These are phyloP conservation scores for Exaiptasia diaphana DNA, from an alignment of 64 coral and sea anemone species.

Conservation along the genomic window DNA sequence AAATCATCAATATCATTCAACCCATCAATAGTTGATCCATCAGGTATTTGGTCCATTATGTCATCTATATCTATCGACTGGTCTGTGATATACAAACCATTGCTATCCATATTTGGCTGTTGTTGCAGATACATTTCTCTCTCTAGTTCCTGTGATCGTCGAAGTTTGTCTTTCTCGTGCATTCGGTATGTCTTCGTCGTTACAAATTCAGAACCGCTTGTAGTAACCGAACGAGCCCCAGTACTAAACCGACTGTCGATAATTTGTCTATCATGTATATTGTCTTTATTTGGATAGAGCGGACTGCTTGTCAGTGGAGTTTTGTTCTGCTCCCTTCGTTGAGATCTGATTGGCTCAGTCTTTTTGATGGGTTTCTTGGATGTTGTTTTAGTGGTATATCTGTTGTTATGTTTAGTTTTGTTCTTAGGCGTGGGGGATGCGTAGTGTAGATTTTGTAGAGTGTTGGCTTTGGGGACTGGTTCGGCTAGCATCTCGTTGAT, in stretches of 20 bases:
- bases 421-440: not conserved
- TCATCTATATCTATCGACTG: slow-evolving; percentile 29
- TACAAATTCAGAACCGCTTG: slow-evolving; percentile 53
- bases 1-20: slow-evolving; percentile 50
- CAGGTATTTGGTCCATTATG: slow-evolving; percentile 31
- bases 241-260: not conserved
- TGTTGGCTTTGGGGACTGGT: slow-evolving; percentile 38
- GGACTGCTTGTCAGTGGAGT: slow-evolving; percentile 1
- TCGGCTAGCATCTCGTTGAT: slow-evolving; percentile 76
- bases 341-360: not conserved
- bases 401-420: not conserved
- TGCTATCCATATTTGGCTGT: not conserved
- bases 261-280: not conserved
- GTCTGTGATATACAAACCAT: not conserved
- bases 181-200: slow-evolving; percentile 51
- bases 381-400: not conserved
- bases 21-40: slow-evolving; percentile 32
- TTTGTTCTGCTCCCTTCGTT: not conserved
- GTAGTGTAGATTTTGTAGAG: slow-evolving; percentile 56
- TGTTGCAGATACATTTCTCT: not conserved
- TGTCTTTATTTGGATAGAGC: not conserved
- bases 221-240: slow-evolving; percentile 32
- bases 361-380: not conserved
- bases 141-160: slow-evolving; percentile 26
- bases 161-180: slow-evolving; percentile 25